Percentiles rank a stretch among this genome's conserved stretches.
Evolutionary conservation across 92 coral and sea anemone genomes (phyloP).

Genomic region (Paramuricea clavata): DNA sequence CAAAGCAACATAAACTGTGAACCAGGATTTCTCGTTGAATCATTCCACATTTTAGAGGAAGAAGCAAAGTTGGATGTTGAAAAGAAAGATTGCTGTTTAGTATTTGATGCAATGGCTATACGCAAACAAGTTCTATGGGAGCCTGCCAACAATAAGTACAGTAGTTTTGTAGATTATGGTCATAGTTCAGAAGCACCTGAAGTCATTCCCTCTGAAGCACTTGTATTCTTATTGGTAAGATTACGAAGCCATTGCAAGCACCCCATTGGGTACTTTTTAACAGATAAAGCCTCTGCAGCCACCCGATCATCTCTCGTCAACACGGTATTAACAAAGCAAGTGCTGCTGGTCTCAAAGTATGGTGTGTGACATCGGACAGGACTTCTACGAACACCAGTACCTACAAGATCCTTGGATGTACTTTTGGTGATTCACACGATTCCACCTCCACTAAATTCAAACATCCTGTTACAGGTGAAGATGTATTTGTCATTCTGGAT

Average conservation of each 20-base stretch:
- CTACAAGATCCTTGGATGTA: too few species aligned
- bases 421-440: too few species aligned
- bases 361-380: not conserved
- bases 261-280: not conserved
- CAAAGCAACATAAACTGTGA: not conserved
- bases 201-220: not conserved
- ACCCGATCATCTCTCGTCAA: not conserved
- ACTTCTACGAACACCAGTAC: not conserved
- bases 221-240: not conserved
- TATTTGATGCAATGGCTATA: conserved; percentile 14
- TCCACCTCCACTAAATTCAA: too few species aligned
- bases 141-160: conserved; percentile 14
- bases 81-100: conserved; percentile 15
- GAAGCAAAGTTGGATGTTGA: conserved; percentile 12
- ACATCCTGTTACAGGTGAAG: not conserved
- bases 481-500: not conserved
- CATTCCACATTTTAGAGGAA: conserved; percentile 19
- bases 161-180: conserved; percentile 29
- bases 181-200: not conserved
- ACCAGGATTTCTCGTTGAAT: not conserved
- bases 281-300: not conserved
- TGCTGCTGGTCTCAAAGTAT: conserved; percentile 6
- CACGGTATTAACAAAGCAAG: not conserved
- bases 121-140: conserved; percentile 27
- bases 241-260: conserved; percentile 3